Evolutionary conservation across 2,888 invertebrate species (phyloP).

Genomic region (Malachius bipustulatus): DNA sequence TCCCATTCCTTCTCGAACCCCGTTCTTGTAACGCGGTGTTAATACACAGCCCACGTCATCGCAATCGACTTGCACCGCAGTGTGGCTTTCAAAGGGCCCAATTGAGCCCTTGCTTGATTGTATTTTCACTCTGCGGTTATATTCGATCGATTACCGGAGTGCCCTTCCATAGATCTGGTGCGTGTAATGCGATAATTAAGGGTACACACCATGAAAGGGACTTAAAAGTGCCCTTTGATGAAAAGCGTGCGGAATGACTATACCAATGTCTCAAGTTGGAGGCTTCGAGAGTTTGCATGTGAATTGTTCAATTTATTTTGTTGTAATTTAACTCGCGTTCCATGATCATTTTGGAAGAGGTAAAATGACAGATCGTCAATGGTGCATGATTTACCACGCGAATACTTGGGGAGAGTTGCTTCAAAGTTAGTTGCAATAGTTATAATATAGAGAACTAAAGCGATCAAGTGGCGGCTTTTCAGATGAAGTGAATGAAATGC

Average conservation of each 20-base stretch:
- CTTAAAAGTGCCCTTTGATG: not conserved
- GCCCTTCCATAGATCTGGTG: not conserved
- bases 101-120: not conserved
- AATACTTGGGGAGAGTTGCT: too few species aligned
- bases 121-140: conserved; percentile 6
- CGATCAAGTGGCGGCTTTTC: too few species aligned
- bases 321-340: too few species aligned
- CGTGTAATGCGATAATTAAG: not conserved
- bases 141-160: conserved; percentile 4
- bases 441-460: too few species aligned
- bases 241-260: not conserved
- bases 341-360: too few species aligned
- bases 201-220: not conserved
- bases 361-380: too few species aligned
- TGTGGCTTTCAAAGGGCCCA: conserved; percentile 4
- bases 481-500: too few species aligned
- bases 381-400: too few species aligned
- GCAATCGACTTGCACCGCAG: conserved; percentile 21
- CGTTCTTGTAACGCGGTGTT: conserved; percentile 30
- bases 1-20: conserved; percentile 21
- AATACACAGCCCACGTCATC: conserved; percentile 31
- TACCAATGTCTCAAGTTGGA: too few species aligned
- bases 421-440: too few species aligned
- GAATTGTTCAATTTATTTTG: too few species aligned
- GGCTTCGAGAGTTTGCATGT: too few species aligned